Base-by-base conservation (phyloP, 2,888 invertebrate genomes). In the Isoperla grammatica region DNA sequence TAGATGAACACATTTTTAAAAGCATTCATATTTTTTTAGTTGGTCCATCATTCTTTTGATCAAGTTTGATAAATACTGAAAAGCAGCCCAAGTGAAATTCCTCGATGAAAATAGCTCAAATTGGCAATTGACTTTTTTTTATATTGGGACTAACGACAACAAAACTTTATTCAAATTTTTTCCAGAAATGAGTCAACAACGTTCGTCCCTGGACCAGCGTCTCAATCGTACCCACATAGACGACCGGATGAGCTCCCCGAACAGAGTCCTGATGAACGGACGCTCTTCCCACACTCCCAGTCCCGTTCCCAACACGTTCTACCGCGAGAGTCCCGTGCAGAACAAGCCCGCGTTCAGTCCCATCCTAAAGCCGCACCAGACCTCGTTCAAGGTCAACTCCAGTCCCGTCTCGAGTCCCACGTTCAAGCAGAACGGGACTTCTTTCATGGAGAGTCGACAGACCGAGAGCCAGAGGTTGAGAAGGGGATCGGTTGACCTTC, bases 221-320 rank as follows among this genome's bases (percentile, higher is more conserved):
- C 59, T 64, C 3, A 62, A 55, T 20, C 58, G 61, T n/a, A 55
- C 62, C 5, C 63, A 65, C 56, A 53, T 65, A 8, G 65, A 65
- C 37, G 61, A 61, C 12, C 60, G 62, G 2, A 40, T 58, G 15
- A 43, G 56, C 19, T 62, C 62, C 1, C 63, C 63, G 4, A 58
- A 60, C n/a, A 42, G 60, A 1, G 53, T 49, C 12, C 45, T 61
- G 13, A 49, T 57, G 13, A 64, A 64, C 54, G 64, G 64, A 4
- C 42, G 61, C 5, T 23, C 61, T 40, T 39, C 46, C 13, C 59
- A 62, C 50, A 57, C 62, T 1, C 62, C 62, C 12, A 60, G 62
- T 43, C 62, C 62, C 37, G 56, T 56, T 1, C 49, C 11, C 15
- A 45, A 19, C 19, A 3, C 45, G 5, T 13, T 45, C 19, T 19